These are phyloP conservation scores for Diadophis punctatus DNA, from an alignment of 2,113 vertebrate species.

Conservation along the genomic window DNA sequence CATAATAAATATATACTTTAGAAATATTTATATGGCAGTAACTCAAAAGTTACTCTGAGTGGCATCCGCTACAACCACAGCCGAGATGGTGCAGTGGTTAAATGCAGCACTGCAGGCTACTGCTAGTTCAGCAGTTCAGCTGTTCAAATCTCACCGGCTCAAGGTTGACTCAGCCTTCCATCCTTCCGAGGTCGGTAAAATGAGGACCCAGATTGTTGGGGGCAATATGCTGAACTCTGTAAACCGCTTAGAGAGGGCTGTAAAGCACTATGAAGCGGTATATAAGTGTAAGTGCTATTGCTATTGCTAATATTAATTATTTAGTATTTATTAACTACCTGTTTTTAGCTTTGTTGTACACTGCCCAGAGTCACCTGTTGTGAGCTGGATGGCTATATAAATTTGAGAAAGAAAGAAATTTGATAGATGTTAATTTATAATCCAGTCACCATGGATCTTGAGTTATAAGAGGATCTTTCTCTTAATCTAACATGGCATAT, in stretches of 20 bases:
- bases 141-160: no score
- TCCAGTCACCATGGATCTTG: not conserved
- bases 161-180: no score
- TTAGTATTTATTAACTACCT: not conserved
- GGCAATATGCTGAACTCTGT: no score
- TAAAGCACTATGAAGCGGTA: no score
- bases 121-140: no score
- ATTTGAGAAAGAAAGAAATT: not conserved
- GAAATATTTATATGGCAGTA: not conserved
- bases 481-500: not conserved
- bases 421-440: not conserved
- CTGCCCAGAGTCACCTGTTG: not conserved
- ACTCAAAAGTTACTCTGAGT: not conserved
- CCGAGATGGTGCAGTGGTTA: no score
- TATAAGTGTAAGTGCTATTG: no score
- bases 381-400: not conserved
- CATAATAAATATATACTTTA: not conserved
- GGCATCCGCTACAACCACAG: not conserved
- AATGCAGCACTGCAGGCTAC: no score
- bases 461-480: not conserved
- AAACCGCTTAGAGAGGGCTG: no score
- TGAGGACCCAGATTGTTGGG: no score
- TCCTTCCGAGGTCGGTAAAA: no score
- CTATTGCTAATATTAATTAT: not conserved
- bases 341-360: not conserved